phyloP scores from a whole-genome alignment of 2,888 invertebrate genomes.

The Chalcosyrphus nemorum region DNA sequence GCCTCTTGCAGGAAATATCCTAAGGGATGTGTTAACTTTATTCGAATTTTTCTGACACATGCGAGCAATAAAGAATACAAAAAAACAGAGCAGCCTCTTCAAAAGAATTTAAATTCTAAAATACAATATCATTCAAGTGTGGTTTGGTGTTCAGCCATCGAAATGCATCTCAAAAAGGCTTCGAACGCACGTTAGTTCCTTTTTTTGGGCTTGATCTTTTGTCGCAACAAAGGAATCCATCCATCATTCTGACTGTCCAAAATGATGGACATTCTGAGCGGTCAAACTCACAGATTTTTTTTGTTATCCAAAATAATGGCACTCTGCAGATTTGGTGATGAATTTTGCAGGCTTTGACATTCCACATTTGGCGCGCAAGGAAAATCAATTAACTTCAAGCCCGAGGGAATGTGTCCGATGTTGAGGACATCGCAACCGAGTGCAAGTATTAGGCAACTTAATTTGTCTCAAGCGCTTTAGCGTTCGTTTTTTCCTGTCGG shows the following conservation, averaged over 20 bases:
- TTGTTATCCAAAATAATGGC: constrained; percentile 5
- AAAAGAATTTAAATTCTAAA: constrained; percentile 60
- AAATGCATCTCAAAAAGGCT: neutral
- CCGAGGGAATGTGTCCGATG: neutral
- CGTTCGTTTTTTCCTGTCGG: constrained; percentile 4
- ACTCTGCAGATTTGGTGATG: constrained; percentile 49
- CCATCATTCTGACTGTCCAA: constrained; percentile 58
- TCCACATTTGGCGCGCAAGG: constrained; percentile 17
- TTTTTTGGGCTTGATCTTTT: constrained; percentile 21
- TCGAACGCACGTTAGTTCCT: neutral
- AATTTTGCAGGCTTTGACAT: constrained; percentile 60
- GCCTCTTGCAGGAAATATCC: neutral
- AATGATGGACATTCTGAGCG: constrained; percentile 54
- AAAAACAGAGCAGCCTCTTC: constrained; percentile 19
- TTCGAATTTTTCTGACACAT: constrained; percentile 61
- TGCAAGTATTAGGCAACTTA: constrained; percentile 16
- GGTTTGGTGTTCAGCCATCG: constrained; percentile 8
- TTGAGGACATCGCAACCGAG: constrained; percentile 1
- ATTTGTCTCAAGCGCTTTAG: constrained; percentile 49
- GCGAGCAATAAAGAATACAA: neutral
- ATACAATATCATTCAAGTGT: constrained; percentile 54
- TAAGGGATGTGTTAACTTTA: constrained; percentile 57
- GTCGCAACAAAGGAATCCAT: constrained; percentile 42
- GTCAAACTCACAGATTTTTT: neutral
- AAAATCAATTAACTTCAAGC: constrained; percentile 62